Conservation (phyloP, 2,888 invertebrate genomes). For the Apantesis nais region DNA sequence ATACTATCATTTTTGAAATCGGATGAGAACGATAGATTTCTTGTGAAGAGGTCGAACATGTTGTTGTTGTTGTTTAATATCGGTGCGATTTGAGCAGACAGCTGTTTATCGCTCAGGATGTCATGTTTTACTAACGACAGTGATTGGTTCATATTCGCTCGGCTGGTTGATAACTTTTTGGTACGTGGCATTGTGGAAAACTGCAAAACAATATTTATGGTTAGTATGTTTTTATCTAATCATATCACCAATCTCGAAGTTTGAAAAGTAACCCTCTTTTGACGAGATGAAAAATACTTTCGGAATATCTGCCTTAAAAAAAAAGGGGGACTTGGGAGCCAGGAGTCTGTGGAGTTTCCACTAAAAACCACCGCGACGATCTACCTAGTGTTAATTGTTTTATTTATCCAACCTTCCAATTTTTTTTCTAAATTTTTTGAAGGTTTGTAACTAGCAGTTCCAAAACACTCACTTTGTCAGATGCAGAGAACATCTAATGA, state of each 20-base stretch:
- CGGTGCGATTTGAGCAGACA: slow-evolving; percentile 52
- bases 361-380: too few relatives aligned
- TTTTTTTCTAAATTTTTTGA: too few relatives aligned
- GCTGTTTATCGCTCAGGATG: slow-evolving; percentile 69
- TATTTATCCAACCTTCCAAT: too few relatives aligned
- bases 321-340: too few relatives aligned
- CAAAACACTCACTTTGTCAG: too few relatives aligned
- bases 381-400: too few relatives aligned
- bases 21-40: slow-evolving; percentile 80
- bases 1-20: slow-evolving; percentile 82
- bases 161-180: slow-evolving; percentile 80
- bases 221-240: not conserved
- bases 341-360: too few relatives aligned
- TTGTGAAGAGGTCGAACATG: slow-evolving; percentile 77
- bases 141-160: slow-evolving; percentile 72
- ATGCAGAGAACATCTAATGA: not conserved
- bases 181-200: slow-evolving; percentile 88
- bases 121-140: slow-evolving; percentile 78
- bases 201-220: slow-evolving; percentile 63
- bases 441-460: too few relatives aligned
- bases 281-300: too few relatives aligned
- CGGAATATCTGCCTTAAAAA: too few relatives aligned
- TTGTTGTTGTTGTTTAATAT: slow-evolving; percentile 68
- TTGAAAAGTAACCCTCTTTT: not conserved
- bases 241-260: not conserved